phyloP scores from a whole-genome alignment of 2,797 vertebrate species.

The Apogon hyalosoma region DNA sequence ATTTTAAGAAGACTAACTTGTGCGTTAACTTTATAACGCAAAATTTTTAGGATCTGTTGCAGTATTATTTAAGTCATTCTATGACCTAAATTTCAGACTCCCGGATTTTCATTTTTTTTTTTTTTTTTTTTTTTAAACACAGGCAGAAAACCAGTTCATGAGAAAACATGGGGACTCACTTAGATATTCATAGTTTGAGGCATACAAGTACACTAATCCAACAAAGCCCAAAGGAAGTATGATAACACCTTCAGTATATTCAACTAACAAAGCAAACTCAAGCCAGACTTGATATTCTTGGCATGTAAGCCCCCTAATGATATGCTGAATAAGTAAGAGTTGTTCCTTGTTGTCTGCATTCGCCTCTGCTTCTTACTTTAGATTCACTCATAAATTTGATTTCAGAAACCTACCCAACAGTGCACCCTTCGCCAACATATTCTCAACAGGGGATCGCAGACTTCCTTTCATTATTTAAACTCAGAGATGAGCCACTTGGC shows the following conservation, averaged over 20 bases:
- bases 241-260: constrained; percentile 3
- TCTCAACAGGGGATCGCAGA: background rate
- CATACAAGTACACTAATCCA: constrained; percentile 5
- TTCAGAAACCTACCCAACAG: constrained; percentile 14
- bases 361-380: constrained; percentile 3
- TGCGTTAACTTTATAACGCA: too few relatives aligned
- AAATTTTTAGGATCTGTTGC: too few relatives aligned
- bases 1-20: too few relatives aligned
- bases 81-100: too few relatives aligned
- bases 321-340: constrained; percentile 18
- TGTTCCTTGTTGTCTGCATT: constrained; percentile 6
- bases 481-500: background rate
- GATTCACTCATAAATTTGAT: constrained; percentile 18
- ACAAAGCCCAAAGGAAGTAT: background rate
- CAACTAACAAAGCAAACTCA: constrained; percentile 11
- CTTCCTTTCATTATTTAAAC: constrained; percentile 3
- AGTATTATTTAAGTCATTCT: too few relatives aligned
- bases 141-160: background rate
- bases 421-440: background rate
- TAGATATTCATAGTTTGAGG: constrained; percentile 14
- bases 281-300: constrained; percentile 11
- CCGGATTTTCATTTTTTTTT: too few relatives aligned
- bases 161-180: background rate
- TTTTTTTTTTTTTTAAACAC: too few relatives aligned
- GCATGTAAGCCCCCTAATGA: constrained; percentile 4